Percentiles rank a stretch among this genome's conserved stretches.
phyloP scores from a whole-genome alignment of 2,888 invertebrate species.

The Drosophila quinaria region DNA sequence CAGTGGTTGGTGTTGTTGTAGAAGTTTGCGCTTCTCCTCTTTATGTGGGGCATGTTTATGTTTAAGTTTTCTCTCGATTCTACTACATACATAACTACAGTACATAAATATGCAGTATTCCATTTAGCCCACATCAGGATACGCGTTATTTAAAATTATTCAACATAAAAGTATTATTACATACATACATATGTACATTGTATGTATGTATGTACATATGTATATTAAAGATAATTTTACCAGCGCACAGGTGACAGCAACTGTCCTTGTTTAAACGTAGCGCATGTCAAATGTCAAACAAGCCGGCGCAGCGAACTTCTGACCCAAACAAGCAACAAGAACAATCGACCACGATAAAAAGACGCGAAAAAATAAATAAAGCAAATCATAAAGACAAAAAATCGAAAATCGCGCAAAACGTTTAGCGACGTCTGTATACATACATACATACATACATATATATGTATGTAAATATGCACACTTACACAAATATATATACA shows the following conservation, averaged over 20 bases:
- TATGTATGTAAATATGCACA: neutral
- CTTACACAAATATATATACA: too few species aligned
- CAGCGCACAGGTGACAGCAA: slow-evolving; percentile 33
- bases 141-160: neutral
- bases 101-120: neutral
- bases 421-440: slow-evolving; percentile 26
- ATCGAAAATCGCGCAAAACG: slow-evolving; percentile 47
- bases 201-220: too few species aligned
- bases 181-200: too few species aligned
- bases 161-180: neutral
- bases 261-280: slow-evolving; percentile 40
- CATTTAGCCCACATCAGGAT: neutral
- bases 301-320: slow-evolving; percentile 66
- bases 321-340: slow-evolving; percentile 72
- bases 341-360: slow-evolving; percentile 64
- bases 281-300: slow-evolving; percentile 43
- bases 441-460: slow-evolving; percentile 1
- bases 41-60: slow-evolving; percentile 37
- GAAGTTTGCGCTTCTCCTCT: slow-evolving; percentile 27
- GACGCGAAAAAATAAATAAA: slow-evolving; percentile 61
- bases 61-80: neutral
- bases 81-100: neutral
- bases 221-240: neutral
- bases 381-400: slow-evolving; percentile 43
- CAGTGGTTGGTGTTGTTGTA: slow-evolving; percentile 14